phyloP scores from a whole-genome alignment of 1,140 invertebrate species.

The Bombus sibiricus region DNA sequence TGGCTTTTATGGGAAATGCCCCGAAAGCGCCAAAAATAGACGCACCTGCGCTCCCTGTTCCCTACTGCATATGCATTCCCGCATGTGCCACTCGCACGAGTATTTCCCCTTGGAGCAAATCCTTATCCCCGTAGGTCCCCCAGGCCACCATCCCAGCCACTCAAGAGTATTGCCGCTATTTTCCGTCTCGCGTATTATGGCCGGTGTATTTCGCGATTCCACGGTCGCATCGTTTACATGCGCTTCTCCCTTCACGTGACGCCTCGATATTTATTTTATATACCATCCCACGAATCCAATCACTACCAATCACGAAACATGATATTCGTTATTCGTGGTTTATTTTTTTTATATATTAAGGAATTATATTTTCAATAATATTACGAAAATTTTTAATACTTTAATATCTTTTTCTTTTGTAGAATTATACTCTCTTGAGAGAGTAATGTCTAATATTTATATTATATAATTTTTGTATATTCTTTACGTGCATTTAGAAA shows the following conservation, averaged over 20 bases:
- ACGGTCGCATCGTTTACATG: slow-evolving; percentile 74
- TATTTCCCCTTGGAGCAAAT: slow-evolving; percentile 77
- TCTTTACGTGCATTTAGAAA: neutral
- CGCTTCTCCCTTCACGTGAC: slow-evolving; percentile 65
- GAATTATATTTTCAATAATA: neutral
- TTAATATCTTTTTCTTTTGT: too few species aligned
- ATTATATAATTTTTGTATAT: neutral
- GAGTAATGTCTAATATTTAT: neutral
- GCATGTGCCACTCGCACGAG: slow-evolving; percentile 67
- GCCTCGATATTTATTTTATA: slow-evolving; percentile 41
- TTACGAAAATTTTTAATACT: too few species aligned
- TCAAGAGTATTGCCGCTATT: slow-evolving; percentile 80
- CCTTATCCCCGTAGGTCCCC: slow-evolving; percentile 72
- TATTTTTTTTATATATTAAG: too few species aligned
- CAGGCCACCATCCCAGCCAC: slow-evolving; percentile 73
- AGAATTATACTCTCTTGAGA: too few species aligned
- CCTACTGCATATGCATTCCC: slow-evolving; percentile 78
- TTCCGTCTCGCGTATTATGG: slow-evolving; percentile 66
- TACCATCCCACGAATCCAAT: too few species aligned
- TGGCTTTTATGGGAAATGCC: neutral
- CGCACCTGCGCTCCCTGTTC: slow-evolving; percentile 63
- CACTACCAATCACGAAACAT: neutral
- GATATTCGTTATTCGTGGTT: neutral
- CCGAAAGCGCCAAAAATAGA: slow-evolving; percentile 23
- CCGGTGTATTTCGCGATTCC: slow-evolving; percentile 60